Evolutionary conservation across 2,113 vertebrate species (phyloP).

Genomic region (Colossoma macropomum): DNA sequence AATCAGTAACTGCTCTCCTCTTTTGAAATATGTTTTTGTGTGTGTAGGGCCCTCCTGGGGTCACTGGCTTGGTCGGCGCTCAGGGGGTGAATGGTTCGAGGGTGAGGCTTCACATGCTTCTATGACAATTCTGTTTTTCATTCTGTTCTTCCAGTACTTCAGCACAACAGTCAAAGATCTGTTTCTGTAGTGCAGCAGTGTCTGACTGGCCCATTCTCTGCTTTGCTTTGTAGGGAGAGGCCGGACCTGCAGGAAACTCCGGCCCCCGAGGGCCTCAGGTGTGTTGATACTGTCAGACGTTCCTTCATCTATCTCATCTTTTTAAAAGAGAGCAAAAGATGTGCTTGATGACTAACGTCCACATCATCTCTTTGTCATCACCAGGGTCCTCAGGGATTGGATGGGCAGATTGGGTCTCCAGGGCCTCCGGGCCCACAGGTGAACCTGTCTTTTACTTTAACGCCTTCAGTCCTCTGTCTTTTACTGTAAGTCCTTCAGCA

Average conservation of each 20-base stretch:
- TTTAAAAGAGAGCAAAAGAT: not conserved
- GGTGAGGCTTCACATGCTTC: slow-evolving; percentile 67
- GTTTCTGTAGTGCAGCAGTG: not conserved
- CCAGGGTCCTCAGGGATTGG: slow-evolving; percentile 84
- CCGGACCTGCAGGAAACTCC: slow-evolving; percentile 75
- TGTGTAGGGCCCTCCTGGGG: slow-evolving; percentile 78
- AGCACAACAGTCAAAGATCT: not conserved
- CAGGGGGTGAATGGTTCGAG: slow-evolving; percentile 83
- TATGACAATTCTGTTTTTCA: not conserved
- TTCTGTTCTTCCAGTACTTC: not conserved
- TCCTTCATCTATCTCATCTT: not conserved
- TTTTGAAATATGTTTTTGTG: slow-evolving; percentile 27
- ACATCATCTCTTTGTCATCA: slow-evolving; percentile 31
- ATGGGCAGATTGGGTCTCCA: slow-evolving; percentile 78
- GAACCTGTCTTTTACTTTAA: slow-evolving; percentile 32
- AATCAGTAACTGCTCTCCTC: not conserved
- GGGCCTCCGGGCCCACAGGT: slow-evolving; percentile 83
- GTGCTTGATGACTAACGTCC: not conserved
- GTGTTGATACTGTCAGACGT: slow-evolving; percentile 18
- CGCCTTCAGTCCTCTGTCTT: too few species aligned
- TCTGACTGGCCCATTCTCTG: not conserved
- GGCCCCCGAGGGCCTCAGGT: slow-evolving; percentile 83
- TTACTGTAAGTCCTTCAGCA: too few species aligned
- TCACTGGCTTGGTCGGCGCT: slow-evolving; percentile 74
- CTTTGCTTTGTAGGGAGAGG: slow-evolving; percentile 79